Conservation (phyloP, 1,140 invertebrate species). For the Panagrolaimus sp. region DNA sequence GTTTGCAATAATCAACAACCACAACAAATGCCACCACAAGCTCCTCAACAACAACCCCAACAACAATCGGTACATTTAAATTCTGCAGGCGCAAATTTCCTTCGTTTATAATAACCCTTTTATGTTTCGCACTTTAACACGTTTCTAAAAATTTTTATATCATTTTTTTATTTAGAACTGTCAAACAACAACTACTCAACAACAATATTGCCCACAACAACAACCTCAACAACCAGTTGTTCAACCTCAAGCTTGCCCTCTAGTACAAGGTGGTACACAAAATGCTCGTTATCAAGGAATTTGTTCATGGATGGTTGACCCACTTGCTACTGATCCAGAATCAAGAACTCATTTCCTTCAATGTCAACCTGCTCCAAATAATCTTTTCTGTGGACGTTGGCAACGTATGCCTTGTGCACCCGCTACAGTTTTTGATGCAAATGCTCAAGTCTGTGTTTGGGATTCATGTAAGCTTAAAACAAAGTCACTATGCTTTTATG, state of each 20-base stretch:
- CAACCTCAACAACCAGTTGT: conserved; percentile 38
- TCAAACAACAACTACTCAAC: conserved; percentile 45
- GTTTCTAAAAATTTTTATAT: no score
- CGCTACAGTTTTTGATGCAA: conserved; percentile 48
- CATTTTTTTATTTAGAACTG: conserved; percentile 26
- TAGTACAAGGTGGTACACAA: conserved; percentile 48
- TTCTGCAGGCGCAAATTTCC: neutral
- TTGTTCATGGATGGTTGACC: conserved; percentile 57
- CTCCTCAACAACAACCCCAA: conserved; percentile 22
- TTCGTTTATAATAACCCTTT: no score
- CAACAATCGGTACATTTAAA: conserved; percentile 3
- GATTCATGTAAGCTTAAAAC: conserved; percentile 29
- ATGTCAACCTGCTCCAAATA: conserved; percentile 56
- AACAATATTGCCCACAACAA: conserved; percentile 44
- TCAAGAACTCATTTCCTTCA: conserved; percentile 45
- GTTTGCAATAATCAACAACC: neutral
- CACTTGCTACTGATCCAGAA: conserved; percentile 51
- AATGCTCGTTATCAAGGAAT: conserved; percentile 46
- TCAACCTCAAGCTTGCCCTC: conserved; percentile 54
- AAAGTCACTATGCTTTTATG: neutral
- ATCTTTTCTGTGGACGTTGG: conserved; percentile 56
- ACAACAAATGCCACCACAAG: conserved; percentile 12
- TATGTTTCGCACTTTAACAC: no score
- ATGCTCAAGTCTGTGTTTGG: conserved; percentile 53
- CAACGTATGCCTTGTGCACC: conserved; percentile 58